A percentile compares a stretch with the other conserved stretches of the same genome.
Conservation (phyloP, 2,113 vertebrate genomes). For the Delphinus delphis region DNA sequence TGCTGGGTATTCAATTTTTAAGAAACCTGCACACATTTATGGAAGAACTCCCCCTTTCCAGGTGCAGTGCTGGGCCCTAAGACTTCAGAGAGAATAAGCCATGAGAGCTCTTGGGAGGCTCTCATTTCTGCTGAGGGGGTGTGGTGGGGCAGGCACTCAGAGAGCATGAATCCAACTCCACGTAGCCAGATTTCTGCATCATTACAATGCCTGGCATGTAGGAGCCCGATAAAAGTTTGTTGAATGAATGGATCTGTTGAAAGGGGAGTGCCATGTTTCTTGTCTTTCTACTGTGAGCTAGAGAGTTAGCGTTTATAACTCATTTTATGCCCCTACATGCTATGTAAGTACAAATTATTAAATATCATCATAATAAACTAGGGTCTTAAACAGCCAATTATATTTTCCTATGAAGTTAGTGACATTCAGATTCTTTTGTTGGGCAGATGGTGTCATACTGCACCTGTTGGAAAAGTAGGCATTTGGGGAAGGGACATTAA, state of each 20-base stretch:
- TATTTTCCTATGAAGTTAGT: constrained; percentile 59
- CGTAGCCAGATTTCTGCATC: not conserved
- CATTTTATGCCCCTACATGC: not conserved
- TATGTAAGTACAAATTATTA: constrained; percentile 49
- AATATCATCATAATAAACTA: constrained; percentile 53
- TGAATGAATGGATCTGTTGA: constrained; percentile 32
- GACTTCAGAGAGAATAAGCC: not conserved
- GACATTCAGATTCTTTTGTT: constrained; percentile 70
- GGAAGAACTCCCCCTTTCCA: constrained; percentile 10
- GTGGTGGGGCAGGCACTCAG: not conserved
- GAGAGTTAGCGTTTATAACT: constrained; percentile 36
- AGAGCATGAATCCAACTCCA: not conserved
- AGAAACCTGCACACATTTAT: not conserved
- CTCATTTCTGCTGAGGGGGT: not conserved
- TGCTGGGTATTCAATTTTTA: not conserved
- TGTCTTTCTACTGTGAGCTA: not conserved
- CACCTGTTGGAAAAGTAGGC: constrained; percentile 70
- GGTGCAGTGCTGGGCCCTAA: not conserved
- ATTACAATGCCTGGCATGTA: not conserved
- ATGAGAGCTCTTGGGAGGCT: not conserved
- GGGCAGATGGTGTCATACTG: constrained; percentile 67
- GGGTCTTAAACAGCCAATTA: constrained; percentile 45
- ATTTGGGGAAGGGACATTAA: constrained; percentile 68
- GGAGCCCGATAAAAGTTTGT: constrained; percentile 26
- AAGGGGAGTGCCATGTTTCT: not conserved